Conservation (phyloP, 2,113 vertebrate species). For the Megaceryle torquata region DNA sequence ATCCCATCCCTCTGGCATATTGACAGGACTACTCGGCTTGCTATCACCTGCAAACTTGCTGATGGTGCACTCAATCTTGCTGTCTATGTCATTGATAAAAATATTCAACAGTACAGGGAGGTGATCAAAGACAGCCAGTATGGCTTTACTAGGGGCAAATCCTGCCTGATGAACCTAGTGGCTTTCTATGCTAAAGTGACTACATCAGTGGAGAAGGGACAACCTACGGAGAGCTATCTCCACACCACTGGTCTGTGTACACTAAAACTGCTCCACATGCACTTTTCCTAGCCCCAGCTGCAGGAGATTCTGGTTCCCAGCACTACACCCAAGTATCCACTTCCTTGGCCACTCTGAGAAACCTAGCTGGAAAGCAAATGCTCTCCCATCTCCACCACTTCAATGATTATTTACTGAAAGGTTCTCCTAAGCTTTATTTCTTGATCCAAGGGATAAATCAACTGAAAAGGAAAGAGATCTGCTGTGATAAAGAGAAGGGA, state of each 20-base stretch:
- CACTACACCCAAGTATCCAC: background rate
- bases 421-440: background rate
- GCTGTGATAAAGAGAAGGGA: background rate
- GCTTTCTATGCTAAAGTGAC: too few species aligned
- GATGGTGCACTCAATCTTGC: too few species aligned
- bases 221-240: background rate
- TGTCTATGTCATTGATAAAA: too few species aligned
- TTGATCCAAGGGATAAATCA: background rate
- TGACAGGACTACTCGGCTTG: too few species aligned
- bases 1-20: too few species aligned
- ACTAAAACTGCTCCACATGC: background rate
- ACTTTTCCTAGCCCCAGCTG: background rate
- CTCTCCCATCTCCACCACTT: background rate
- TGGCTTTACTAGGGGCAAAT: too few species aligned
- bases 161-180: too few species aligned
- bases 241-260: background rate
- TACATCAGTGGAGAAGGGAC: too few species aligned
- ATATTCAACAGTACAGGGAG: too few species aligned
- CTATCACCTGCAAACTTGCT: too few species aligned
- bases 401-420: background rate
- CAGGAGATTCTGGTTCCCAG: background rate
- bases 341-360: background rate
- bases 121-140: too few species aligned
- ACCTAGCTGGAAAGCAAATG: background rate
- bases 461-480: background rate